These are phyloP conservation scores for Chelonus insularis DNA, from an alignment of 1,140 invertebrate species.

Conservation along the genomic window DNA sequence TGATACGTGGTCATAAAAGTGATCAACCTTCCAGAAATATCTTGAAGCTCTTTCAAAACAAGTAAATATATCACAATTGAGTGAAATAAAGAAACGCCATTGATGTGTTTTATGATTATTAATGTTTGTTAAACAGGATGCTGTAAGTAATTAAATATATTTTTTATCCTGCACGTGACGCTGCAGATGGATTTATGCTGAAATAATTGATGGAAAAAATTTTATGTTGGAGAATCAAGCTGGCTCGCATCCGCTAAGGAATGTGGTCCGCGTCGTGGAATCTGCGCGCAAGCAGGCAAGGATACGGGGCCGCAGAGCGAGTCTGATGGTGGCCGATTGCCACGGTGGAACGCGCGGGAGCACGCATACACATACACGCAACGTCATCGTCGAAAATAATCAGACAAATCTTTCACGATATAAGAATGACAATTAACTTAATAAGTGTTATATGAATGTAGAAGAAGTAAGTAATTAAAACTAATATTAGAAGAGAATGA, in stretches of 20 bases:
- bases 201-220: constrained; percentile 2
- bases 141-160: background rate
- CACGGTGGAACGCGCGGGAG: constrained; percentile 29
- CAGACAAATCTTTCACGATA: constrained; percentile 32
- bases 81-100: too few relatives aligned
- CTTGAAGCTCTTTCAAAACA: too few relatives aligned
- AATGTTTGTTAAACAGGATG: background rate
- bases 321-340: constrained; percentile 19
- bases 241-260: constrained; percentile 26
- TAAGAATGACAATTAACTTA: too few relatives aligned
- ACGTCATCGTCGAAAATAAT: constrained; percentile 52
- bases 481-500: too few relatives aligned
- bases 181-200: background rate
- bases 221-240: background rate
- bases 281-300: constrained; percentile 21
- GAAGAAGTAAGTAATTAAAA: too few relatives aligned
- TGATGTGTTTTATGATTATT: too few relatives aligned
- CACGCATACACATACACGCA: constrained; percentile 14
- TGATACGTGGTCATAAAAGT: too few relatives aligned
- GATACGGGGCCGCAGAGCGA: constrained; percentile 15
- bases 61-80: too few relatives aligned
- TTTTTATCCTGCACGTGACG: background rate
- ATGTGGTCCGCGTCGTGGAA: constrained; percentile 28
- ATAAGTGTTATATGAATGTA: too few relatives aligned
- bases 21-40: too few relatives aligned